Base-by-base conservation (phyloP, 2,888 invertebrate species). In the Heteromurus nitidus region DNA sequence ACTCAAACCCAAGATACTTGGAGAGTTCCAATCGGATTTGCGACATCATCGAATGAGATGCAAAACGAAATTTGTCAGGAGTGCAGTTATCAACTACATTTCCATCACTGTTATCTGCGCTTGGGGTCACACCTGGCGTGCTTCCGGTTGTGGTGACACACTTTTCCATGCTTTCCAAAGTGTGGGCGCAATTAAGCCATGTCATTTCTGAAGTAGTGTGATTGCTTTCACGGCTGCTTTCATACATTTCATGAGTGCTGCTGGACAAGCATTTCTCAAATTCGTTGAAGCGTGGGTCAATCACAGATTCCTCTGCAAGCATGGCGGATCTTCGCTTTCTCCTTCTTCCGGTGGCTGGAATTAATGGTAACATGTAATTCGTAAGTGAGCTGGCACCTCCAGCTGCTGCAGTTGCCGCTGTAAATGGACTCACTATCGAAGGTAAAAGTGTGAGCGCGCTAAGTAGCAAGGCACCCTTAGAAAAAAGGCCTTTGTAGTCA, bases 381-480 rank as follows among this genome's bases (percentile, higher is more conserved):
- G 83, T 72, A 18, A 85, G 65, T 11, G 73, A 64, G 26, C 68
- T 73, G 1, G 76, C 53, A 0, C 68, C 50, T 31, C 72, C 69
- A 44, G 67, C 74, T 1, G 82, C 84, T 11, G 80, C 55, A 31
- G 84, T 42, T 2, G 85, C 83, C 3, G 80, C 62, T n/a, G 82
- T 62, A 30, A 72, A 67, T 28, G 80, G 82, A 30, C 82, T 72
- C 9, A 84, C 82, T 5, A 85, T 81, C 3, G 79, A 53, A 5
- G 87, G 87, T 26, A 87, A 65, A 13, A 87, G 65, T 18, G 86
- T 86, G 11, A 87, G 72, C n/a, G 86, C 87, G 50, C 85, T 84
- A 28, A 87, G 69, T 11, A 87, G 85, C 22, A 87, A 53, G n/a
- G 87, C 87, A 13, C 87, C 87, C 67, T 85, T 87, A n/a, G 85